Evolutionary conservation across 2,888 invertebrate species (phyloP).

Genomic region (Cryptops parisi): DNA sequence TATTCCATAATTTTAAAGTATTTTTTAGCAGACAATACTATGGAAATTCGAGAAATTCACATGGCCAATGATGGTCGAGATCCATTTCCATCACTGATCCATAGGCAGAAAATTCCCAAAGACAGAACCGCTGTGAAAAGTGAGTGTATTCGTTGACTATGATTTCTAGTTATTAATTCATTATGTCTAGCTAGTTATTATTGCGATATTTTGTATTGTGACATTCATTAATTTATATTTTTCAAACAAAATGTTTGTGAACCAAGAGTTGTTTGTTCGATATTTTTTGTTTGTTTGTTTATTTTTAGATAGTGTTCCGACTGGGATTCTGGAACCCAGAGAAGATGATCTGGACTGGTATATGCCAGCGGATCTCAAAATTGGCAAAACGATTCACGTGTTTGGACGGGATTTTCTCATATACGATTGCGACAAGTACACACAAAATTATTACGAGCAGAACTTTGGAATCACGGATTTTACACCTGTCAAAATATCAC

Average conservation of each 20-base stretch:
- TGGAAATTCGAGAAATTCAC: constrained; percentile 59
- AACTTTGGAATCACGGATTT: constrained; percentile 34
- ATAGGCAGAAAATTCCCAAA: constrained; percentile 60
- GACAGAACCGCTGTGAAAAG: constrained; percentile 26
- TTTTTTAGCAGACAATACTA: constrained; percentile 64
- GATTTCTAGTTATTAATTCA: background rate
- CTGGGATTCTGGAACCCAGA: constrained; percentile 1
- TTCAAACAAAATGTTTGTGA: too few relatives aligned
- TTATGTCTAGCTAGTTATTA: too few relatives aligned
- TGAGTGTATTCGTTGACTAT: background rate
- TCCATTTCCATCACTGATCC: constrained; percentile 56
- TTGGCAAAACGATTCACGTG: constrained; percentile 44
- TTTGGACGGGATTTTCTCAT: constrained; percentile 46
- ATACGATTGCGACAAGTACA: constrained; percentile 64
- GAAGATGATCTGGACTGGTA: constrained; percentile 41
- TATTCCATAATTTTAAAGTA: constrained; percentile 37
- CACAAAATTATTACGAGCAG: constrained; percentile 53
- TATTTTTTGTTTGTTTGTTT: too few relatives aligned
- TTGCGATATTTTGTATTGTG: too few relatives aligned
- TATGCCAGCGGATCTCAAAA: constrained; percentile 55
- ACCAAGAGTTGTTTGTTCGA: too few relatives aligned
- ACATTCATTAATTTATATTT: too few relatives aligned
- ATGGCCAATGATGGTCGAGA: constrained; percentile 58
- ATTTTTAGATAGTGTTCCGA: constrained; percentile 7
- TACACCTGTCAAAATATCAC: constrained; percentile 21